Conservation (phyloP, 2,113 vertebrate genomes). For the Ceratotherium simum region DNA sequence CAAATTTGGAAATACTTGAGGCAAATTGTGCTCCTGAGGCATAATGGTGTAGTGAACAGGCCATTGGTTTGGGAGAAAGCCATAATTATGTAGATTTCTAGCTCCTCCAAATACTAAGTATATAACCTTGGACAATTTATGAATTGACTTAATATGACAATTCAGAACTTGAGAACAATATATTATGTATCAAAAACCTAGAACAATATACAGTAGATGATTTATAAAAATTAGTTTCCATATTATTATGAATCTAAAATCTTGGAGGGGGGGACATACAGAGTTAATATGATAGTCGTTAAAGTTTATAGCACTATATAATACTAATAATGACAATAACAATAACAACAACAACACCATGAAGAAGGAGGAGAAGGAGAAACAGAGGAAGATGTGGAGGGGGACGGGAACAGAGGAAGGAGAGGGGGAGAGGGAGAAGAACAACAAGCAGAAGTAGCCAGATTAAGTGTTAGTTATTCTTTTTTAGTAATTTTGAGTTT, state of each 20-base stretch:
- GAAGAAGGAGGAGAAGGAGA: neutral
- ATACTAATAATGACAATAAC: neutral
- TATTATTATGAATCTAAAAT: neutral
- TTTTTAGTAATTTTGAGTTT: neutral
- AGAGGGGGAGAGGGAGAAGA: neutral
- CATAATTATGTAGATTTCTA: neutral
- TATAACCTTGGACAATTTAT: neutral
- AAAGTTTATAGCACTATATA: neutral
- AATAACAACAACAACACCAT: neutral
- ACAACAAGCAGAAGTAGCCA: neutral
- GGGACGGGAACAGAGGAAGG: neutral
- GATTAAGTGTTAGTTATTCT: neutral
- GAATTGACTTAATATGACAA: neutral
- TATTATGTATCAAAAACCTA: neutral
- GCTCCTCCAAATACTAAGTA: neutral
- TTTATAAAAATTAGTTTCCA: neutral
- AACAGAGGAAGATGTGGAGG: neutral
- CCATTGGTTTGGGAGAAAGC: neutral
- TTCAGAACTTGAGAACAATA: neutral
- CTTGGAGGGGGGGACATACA: rapidly evolving
- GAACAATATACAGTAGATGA: neutral
- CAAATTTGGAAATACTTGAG: neutral
- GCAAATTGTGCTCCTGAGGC: neutral
- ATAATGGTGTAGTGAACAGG: neutral
- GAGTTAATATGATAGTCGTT: neutral